Base-by-base conservation (phyloP, 2,888 invertebrate genomes). In the Phaonia tiefii region DNA sequence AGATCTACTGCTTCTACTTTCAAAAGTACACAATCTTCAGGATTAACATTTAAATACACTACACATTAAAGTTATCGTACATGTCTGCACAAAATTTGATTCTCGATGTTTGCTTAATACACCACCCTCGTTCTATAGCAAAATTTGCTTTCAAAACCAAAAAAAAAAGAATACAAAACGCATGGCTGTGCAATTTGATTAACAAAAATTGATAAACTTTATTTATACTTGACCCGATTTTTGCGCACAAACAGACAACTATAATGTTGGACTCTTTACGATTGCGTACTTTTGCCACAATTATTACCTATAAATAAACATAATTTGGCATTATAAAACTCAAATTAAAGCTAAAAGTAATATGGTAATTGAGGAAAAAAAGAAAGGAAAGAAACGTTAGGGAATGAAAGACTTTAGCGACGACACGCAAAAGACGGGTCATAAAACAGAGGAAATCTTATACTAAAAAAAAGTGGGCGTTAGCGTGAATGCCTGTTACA, bases 181-280 rank as follows among this genome's bases (percentile, higher is more conserved):
- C 22, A 10, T 22, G 22, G 10, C 1, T 51, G 4, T 31, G 51
- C 51, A 51, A 7, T 51, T 51, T 51, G 51, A 51, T 51, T 51
- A 51, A 4, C 22, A n/a, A 51, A 51, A 51, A 51, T 51, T 51
- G 51, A 51, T 51, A 51, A 51, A 51, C 51, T 22, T 51, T 51
- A 22, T 3, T 22, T 51, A 51, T 51, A 22, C 11, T 22, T 51
- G 22, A 51, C 51, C 51, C 51, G 22, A 1, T 51, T 51, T 51
- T 10, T 46, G 46, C 2, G 4, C 15, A 46, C 15, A 51, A 51
- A 1, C 20, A 51, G 10, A 51, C 5, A 31, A 5, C 3, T 31
- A 8, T 31, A 31, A 3, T 31, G 31, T 31, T 31, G 31, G 31
- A 31, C 31, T 31, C 31, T 3, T 31, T 31, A 31, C 3, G 31